A percentile compares a stretch with the other conserved stretches of the same genome.
These are phyloP conservation scores for Protomyctophum bolini DNA, from an alignment of 2,113 vertebrate genomes.

Conservation along the genomic window DNA sequence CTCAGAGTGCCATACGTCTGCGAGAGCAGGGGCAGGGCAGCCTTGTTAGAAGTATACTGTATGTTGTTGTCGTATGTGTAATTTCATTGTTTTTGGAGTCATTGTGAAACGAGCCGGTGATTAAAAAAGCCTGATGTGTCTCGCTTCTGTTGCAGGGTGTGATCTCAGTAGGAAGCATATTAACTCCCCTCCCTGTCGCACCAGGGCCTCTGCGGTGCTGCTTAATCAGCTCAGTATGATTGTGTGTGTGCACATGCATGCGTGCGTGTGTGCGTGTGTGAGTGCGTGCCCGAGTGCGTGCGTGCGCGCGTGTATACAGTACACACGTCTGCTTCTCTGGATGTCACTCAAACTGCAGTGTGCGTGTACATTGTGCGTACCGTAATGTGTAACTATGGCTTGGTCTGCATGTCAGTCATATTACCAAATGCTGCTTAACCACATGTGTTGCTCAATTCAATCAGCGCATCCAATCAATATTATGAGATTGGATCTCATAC, in stretches of 20 bases:
- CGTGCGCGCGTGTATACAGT: neutral
- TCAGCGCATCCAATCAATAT: neutral
- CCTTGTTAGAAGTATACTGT: conserved; percentile 29
- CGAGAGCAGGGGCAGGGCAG: conserved; percentile 33
- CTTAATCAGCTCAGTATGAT: conserved; percentile 22
- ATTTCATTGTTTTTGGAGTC: conserved; percentile 47
- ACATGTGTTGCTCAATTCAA: conserved; percentile 6
- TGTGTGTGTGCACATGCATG: neutral
- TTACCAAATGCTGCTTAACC: neutral
- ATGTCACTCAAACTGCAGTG: conserved; percentile 20
- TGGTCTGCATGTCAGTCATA: conserved; percentile 23
- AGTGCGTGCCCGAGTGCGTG: neutral
- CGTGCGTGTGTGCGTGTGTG: neutral
- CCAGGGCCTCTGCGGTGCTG: conserved; percentile 24
- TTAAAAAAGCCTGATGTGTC: conserved; percentile 57
- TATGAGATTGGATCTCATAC: neutral
- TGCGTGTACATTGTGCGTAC: neutral
- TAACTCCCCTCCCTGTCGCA: conserved; percentile 26
- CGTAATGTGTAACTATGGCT: neutral
- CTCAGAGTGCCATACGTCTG: conserved; percentile 69
- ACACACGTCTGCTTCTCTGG: neutral
- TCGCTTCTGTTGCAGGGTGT: conserved; percentile 47
- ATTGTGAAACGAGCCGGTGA: conserved; percentile 52
- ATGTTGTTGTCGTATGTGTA: conserved; percentile 21
- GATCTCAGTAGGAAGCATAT: conserved; percentile 42